Evolutionary conservation across 2,113 vertebrate species (phyloP).

Genomic region (Trachemys scripta): DNA sequence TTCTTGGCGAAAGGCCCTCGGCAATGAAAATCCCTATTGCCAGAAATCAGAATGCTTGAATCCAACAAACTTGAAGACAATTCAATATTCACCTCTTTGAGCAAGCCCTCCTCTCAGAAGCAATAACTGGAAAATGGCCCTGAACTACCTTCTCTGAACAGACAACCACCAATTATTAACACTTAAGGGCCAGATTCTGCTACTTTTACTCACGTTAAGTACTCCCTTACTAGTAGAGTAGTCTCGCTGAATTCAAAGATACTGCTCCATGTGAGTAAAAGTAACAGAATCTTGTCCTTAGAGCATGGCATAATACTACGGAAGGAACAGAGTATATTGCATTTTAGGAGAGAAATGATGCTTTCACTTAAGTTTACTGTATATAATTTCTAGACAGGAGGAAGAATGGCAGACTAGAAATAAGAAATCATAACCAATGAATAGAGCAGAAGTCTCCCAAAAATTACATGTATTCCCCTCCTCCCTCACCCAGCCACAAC

Average conservation of each 20-base stretch:
- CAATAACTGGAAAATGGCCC: not conserved
- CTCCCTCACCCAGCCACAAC: not conserved
- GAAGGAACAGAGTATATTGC: not conserved
- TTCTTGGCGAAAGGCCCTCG: not conserved
- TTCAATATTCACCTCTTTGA: not conserved
- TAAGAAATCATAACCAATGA: not conserved
- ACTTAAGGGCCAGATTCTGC: not conserved
- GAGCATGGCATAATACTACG: not conserved
- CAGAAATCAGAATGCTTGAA: not conserved
- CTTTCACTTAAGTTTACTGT: not conserved
- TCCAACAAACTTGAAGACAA: rapidly evolving
- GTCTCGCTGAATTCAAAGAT: not conserved
- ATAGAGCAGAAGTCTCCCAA: not conserved
- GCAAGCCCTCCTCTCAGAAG: not conserved
- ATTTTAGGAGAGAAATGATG: not conserved
- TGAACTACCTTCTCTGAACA: not conserved
- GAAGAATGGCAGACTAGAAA: not conserved
- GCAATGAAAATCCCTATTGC: not conserved
- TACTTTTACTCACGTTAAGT: not conserved
- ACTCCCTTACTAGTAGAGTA: not conserved
- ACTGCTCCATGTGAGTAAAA: not conserved
- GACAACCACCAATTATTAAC: not conserved
- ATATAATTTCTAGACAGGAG: not conserved
- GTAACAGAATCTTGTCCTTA: not conserved
- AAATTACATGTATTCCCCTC: not conserved